These are phyloP conservation scores for Apis dorsata DNA, from an alignment of 1,140 invertebrate genomes.

Conservation along the genomic window DNA sequence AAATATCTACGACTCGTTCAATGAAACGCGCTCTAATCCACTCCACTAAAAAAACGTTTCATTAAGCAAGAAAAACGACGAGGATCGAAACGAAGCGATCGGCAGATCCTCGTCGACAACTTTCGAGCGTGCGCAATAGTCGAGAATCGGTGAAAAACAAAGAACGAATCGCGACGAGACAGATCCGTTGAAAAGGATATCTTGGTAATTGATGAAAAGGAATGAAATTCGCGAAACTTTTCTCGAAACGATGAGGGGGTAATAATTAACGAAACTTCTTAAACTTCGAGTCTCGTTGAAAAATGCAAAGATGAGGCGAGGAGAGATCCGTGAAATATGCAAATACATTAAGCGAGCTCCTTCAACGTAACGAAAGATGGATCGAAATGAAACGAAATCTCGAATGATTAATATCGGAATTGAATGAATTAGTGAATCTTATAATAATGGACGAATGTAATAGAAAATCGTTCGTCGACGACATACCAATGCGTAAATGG, in stretches of 20 bases:
- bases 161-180: too few species aligned
- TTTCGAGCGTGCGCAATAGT: background rate
- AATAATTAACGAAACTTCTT: background rate
- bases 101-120: slow-evolving; percentile 7
- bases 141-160: background rate
- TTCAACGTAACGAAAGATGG: too few species aligned
- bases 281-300: background rate
- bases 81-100: background rate
- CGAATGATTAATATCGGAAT: too few species aligned
- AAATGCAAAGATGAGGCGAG: background rate
- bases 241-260: background rate
- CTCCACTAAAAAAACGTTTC: background rate
- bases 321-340: background rate
- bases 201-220: too few species aligned
- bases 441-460: too few species aligned
- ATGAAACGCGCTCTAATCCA: background rate
- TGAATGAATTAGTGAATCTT: too few species aligned
- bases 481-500: too few species aligned
- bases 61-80: background rate
- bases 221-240: background rate
- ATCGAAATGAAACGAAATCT: too few species aligned
- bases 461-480: too few species aligned
- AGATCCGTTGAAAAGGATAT: too few species aligned
- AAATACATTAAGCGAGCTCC: background rate
- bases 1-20: slow-evolving; percentile 3